These are phyloP conservation scores for Pyrochroa serraticornis DNA, from an alignment of 2,888 invertebrate genomes.

Conservation along the genomic window DNA sequence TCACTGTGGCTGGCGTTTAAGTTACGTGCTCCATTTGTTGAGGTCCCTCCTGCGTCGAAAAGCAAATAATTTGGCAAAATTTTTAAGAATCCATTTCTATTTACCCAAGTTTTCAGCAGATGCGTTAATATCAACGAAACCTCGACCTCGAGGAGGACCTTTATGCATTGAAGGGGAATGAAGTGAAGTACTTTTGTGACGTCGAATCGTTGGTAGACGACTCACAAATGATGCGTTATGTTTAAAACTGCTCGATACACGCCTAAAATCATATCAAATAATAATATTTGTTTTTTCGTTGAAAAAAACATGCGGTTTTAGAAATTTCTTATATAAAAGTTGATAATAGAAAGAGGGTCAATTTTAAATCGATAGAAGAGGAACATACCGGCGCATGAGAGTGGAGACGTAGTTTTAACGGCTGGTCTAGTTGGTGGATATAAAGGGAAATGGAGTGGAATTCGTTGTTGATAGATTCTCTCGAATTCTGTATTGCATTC, in stretches of 20 bases:
- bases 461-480: no score
- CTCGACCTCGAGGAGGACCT: conserved; percentile 57
- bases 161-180: conserved; percentile 75
- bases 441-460: no score
- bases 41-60: conserved; percentile 46
- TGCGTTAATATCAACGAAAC: conserved; percentile 74
- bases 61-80: conserved; percentile 4
- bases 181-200: conserved; percentile 79
- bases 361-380: no score
- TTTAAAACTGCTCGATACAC: conserved; percentile 84
- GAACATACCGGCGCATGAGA: no score
- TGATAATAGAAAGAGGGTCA: no score
- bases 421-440: no score
- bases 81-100: conserved; percentile 9
- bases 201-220: conserved; percentile 84
- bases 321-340: no score
- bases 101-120: conserved; percentile 78
- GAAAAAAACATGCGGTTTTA: no score
- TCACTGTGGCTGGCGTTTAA: conserved; percentile 78
- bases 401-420: no score
- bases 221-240: conserved; percentile 94
- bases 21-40: conserved; percentile 61
- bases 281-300: no score
- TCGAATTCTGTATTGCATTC: no score
- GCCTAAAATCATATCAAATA: conserved; percentile 58